Evolutionary conservation across 2,113 vertebrate genomes (phyloP).

Genomic region (Ophiodon elongatus): DNA sequence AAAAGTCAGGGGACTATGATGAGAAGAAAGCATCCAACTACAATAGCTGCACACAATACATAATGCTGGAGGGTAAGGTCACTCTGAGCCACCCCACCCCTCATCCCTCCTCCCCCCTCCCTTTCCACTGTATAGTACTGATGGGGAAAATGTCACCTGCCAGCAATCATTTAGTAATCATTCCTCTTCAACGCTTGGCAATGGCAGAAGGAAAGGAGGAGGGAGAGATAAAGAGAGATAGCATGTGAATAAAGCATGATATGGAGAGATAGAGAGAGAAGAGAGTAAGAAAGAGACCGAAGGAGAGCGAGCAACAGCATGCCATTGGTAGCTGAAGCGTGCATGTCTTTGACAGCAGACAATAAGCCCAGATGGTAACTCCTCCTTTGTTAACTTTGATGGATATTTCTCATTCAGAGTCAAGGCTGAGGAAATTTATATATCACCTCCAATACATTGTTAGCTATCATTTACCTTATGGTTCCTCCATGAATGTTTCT

Average conservation of each 20-base stretch:
- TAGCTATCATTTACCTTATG: constrained; percentile 57
- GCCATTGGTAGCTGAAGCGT: constrained; percentile 62
- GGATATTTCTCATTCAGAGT: constrained; percentile 67
- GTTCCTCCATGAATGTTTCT: constrained; percentile 11
- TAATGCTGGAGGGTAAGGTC: constrained; percentile 45
- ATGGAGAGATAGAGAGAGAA: constrained; percentile 40
- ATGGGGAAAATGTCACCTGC: constrained; percentile 71
- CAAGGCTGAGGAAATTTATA: constrained; percentile 60
- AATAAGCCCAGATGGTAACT: constrained; percentile 76
- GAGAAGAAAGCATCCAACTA: constrained; percentile 28
- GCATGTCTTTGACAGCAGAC: constrained; percentile 72
- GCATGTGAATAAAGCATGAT: constrained; percentile 47
- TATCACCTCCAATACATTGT: constrained; percentile 53
- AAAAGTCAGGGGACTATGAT: constrained; percentile 17
- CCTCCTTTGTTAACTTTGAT: constrained; percentile 78
- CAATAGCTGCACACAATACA: constrained; percentile 36
- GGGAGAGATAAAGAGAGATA: constrained; percentile 26
- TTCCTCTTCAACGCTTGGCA: constrained; percentile 59
- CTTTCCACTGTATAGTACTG: constrained; percentile 41
- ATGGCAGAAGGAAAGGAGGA: constrained; percentile 26
- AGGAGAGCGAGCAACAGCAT: constrained; percentile 58
- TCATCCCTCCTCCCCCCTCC: not conserved
- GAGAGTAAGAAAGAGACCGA: constrained; percentile 40
- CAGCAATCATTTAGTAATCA: constrained; percentile 76
- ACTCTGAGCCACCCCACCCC: constrained; percentile 7